These are phyloP conservation scores for Anthophora plumipes DNA, from an alignment of 2,888 invertebrate genomes.

Conservation along the genomic window DNA sequence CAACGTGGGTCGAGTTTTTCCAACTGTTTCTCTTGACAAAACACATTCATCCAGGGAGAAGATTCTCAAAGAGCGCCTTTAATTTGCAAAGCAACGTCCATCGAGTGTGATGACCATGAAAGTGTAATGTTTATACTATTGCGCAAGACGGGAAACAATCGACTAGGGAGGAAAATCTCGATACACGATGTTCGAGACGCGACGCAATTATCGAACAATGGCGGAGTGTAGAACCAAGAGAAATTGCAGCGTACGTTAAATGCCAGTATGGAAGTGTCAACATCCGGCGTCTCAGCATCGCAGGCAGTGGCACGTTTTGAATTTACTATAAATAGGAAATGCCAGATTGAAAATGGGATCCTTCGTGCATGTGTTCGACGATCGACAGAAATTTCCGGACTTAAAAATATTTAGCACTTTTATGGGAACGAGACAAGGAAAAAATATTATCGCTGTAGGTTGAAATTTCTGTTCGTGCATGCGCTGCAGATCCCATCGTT, in stretches of 20 bases:
- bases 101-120: no score
- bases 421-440: constrained; percentile 1
- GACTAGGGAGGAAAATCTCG: neutral
- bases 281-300: constrained; percentile 41
- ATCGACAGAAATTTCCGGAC: neutral
- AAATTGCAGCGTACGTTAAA: constrained; percentile 49
- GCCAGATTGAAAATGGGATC: constrained; percentile 24
- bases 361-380: neutral
- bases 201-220: constrained; percentile 44
- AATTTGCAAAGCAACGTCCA: no score
- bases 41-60: no score
- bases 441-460: neutral
- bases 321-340: constrained; percentile 26
- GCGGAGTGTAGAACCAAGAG: constrained; percentile 38
- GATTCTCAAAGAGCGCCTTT: no score
- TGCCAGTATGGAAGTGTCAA: constrained; percentile 52
- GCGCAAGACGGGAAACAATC: neutral
- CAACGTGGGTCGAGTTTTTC: constrained; percentile 22
- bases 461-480: constrained; percentile 8
- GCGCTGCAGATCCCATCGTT: constrained; percentile 5
- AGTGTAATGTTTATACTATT: neutral
- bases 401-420: constrained; percentile 13
- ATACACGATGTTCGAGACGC: constrained; percentile 6
- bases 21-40: neutral
- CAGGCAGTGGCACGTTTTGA: constrained; percentile 57